A percentile compares a stretch with the other conserved stretches of the same genome.
phyloP scores from a whole-genome alignment of 2,797 vertebrate species.

The Anguilla anguilla region DNA sequence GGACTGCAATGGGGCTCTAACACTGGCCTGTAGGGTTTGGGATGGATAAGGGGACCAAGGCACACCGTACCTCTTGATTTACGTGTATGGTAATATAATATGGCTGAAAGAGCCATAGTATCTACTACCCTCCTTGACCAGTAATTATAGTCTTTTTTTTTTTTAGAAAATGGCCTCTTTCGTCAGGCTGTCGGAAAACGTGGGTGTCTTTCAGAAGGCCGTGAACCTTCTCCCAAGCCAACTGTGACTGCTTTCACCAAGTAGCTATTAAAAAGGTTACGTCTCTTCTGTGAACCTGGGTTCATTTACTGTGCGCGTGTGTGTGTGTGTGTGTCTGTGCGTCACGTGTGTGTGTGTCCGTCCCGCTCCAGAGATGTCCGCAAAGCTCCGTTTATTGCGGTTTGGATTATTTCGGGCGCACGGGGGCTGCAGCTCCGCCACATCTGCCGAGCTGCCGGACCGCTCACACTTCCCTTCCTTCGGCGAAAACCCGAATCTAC shows the following conservation, averaged over 20 bases:
- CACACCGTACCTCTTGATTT: neutral
- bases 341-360: no score
- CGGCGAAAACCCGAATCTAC: neutral
- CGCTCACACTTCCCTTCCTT: neutral
- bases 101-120: neutral
- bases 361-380: neutral
- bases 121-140: neutral
- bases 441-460: neutral
- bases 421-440: neutral
- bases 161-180: neutral
- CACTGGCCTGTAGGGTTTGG: neutral
- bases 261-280: neutral
- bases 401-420: neutral
- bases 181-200: neutral
- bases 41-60: neutral
- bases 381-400: neutral
- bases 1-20: slow-evolving; percentile 29
- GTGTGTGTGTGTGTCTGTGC: neutral
- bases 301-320: neutral
- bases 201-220: neutral
- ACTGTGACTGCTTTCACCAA: neutral
- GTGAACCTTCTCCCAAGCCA: neutral
- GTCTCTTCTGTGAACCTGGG: neutral
- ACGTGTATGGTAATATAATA: neutral
- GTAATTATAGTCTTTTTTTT: neutral